Evolutionary conservation across 2,888 invertebrate genomes (phyloP), one percentile per base, ranked within the genome.

Genomic region (Ecliptopera silaceata): DNA sequence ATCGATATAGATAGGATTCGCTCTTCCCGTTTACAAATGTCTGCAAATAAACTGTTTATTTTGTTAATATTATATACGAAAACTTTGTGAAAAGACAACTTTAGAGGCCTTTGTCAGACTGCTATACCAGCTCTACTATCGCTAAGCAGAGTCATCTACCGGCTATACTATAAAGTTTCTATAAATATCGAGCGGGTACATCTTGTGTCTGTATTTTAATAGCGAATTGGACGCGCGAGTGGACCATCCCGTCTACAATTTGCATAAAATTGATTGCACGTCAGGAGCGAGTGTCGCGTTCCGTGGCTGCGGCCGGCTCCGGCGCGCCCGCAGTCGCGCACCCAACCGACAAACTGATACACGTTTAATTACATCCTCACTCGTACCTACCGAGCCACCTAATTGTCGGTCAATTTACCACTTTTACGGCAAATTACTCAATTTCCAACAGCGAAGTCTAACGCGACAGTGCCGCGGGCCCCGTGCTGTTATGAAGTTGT

Each of bases 211-310:
- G 65, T 73, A 73, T 68, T 71, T 69, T 72, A 70, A 73, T 75
- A 75, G 73, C 71, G 76, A 80, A 82, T 80, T 79, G 81, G 74
- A 69, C 65, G 78, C 77, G 74, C 62, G 69, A 69, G 68, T 60
- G 72, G 72, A 66, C 78, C 80, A 84, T 86, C 86, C 84, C 80
- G 84, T 77, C 73, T 72, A 71, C 80, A 86, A 90, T 91, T 90
- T 90, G 84, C 89, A 91, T 91, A 84, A 36, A 90, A 89, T 89
- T 88, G 88, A 88, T 89, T 81, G 84, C 83, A 79, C 74, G 75
- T 74, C 74, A 77, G 77, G 72, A 75, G 73, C 70, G 72, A 77
- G 75, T 73, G 76, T 72, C 75, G 80, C 42, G 26, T 26, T 13
- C 76, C 79, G 79, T 80, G 80, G 78, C 72, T 73, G 70, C 75